Percentiles rank a stretch among this genome's conserved stretches.
These are phyloP conservation scores for Limnephilus marmoratus DNA, from an alignment of 2,888 invertebrate genomes.

Conservation along the genomic window DNA sequence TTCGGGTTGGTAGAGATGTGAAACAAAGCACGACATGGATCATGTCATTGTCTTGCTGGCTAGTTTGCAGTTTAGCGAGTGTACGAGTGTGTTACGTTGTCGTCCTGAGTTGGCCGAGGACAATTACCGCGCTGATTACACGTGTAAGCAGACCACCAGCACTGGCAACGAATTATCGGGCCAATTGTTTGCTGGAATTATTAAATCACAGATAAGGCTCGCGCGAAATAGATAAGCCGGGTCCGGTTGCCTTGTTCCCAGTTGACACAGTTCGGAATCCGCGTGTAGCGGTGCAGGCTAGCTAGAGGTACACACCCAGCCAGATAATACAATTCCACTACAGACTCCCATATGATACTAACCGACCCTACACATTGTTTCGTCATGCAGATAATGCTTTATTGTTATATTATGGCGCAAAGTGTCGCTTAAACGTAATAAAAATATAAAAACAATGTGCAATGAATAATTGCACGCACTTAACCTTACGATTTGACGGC, in stretches of 20 bases:
- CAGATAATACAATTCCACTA: neutral
- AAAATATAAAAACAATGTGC: neutral
- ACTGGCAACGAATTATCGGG: conserved; percentile 32
- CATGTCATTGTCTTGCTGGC: neutral
- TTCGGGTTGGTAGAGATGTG: neutral
- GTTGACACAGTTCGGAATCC: conserved; percentile 11
- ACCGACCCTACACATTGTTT: neutral
- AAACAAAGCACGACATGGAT: neutral
- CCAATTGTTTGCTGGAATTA: conserved; percentile 35
- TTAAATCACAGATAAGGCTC: conserved; percentile 49
- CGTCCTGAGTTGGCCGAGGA: neutral
- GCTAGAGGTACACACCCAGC: too few relatives aligned
- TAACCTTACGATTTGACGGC: neutral
- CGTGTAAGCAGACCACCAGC: neutral
- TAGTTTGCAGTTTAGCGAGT: too few relatives aligned
- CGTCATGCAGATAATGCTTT: neutral
- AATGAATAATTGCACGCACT: neutral
- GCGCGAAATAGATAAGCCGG: conserved; percentile 36
- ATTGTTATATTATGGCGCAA: neutral
- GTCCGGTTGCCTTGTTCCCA: conserved; percentile 36
- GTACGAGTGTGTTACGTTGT: neutral
- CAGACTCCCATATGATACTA: neutral
- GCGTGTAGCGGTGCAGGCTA: neutral
- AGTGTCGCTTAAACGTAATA: neutral
- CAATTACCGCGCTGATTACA: neutral